Conservation (phyloP, 2,888 invertebrate genomes). For the Parthenolecanium corni region DNA sequence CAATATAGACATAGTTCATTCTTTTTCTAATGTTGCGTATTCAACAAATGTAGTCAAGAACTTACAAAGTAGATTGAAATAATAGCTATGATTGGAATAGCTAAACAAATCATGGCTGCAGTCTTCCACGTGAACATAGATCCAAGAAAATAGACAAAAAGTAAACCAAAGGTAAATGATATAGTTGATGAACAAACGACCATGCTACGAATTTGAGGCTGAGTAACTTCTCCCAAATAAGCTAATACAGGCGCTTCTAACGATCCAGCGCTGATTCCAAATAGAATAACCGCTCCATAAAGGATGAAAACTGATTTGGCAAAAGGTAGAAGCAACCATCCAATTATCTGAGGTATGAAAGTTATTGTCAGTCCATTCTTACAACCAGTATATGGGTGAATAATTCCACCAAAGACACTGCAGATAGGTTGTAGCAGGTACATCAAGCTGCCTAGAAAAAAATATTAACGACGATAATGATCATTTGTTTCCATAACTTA, state of each 20-base stretch:
- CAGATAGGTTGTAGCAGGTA: not conserved
- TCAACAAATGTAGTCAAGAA: too few relatives aligned
- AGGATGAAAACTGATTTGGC: not conserved
- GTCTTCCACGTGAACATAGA: not conserved
- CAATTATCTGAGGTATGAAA: not conserved
- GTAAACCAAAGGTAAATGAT: not conserved
- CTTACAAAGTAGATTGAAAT: too few relatives aligned
- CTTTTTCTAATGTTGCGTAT: too few relatives aligned
- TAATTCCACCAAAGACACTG: not conserved
- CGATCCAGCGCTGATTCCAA: not conserved
- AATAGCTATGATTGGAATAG: too few relatives aligned
- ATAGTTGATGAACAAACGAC: not conserved
- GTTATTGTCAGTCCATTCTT: not conserved
- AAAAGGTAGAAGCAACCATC: not conserved
- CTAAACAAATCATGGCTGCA: too few relatives aligned
- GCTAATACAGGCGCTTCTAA: not conserved
- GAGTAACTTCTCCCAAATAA: not conserved
- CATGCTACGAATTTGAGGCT: not conserved
- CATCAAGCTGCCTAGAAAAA: not conserved
- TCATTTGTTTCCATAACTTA: too few relatives aligned
- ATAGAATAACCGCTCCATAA: not conserved
- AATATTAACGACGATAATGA: too few relatives aligned
- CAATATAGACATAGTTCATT: too few relatives aligned
- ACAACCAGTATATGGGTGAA: not conserved
- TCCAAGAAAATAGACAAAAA: not conserved